Base-by-base conservation (phyloP, 2,113 vertebrate genomes). In the Pseudorectes ferrugineus region DNA sequence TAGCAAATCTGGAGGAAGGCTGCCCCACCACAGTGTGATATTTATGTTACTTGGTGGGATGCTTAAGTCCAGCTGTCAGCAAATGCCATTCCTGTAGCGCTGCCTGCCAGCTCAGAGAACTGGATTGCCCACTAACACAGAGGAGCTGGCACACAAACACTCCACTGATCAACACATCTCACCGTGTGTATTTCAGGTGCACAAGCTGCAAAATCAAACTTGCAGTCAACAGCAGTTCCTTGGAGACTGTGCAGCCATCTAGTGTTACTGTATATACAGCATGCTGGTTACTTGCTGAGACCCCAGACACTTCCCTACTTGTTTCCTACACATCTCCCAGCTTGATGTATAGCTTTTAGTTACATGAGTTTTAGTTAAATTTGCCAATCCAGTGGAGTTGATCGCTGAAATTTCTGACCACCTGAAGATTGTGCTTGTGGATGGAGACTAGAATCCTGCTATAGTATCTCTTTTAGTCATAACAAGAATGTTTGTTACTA, bases 181-280 rank as follows among this genome's bases (percentile, higher is more conserved):
- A 36, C 65, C 2, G 2, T 35, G 24, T 7, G 2, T n/a, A 54
- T 85, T 79, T 78, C 80, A 79, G 66, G 36, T 31, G 40, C 49
- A 68, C 40, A 31, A 65, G n/a, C 14, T 66, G 36, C 55, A 23
- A 23, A 62, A 68, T 10, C n/a, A 33, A 51, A 62, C 40, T 40
- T 38, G 52, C 58, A 89, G 62, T 36, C 58, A 87, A 16, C 35
- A 78, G 68, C 48, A 48, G 45, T 54, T 95, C 95, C 40, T 73
- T 28, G 29, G 66, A 82, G 71, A 10, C 38, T 71, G 12, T 93
- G 85, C 78, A 83, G 95, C 93, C 94, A 92, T 55, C 94, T 96
- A 95, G 95, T 3, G 94, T 96, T 92, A 20, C 1, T 58, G 33
- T 21, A 12, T 51, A 36, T 52, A 80, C 66, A 68, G 74, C 81